Percentiles rank a stretch among this genome's conserved stretches.
These are phyloP conservation scores for Ctena decussata DNA, from an alignment of 2,888 invertebrate genomes.

Conservation along the genomic window DNA sequence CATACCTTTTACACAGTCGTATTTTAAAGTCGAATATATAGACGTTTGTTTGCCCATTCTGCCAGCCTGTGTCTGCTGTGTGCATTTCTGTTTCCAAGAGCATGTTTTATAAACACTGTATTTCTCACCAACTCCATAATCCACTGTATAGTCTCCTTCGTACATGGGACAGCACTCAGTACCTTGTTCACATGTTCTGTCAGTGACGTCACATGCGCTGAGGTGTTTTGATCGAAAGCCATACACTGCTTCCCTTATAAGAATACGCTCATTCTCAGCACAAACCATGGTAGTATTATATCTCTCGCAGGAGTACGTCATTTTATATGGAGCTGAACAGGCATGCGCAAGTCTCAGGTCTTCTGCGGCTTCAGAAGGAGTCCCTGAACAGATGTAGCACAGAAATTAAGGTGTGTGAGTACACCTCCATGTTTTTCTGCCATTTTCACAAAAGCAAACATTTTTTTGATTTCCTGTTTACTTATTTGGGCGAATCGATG, in stretches of 20 bases:
- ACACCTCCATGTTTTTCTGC: too few relatives aligned
- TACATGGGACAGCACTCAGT: not conserved
- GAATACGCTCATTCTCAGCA: not conserved
- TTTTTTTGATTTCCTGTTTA: too few relatives aligned
- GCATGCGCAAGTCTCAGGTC: not conserved
- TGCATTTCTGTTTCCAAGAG: not conserved
- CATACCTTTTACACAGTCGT: not conserved
- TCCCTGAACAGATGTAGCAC: too few relatives aligned
- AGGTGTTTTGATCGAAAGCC: not conserved
- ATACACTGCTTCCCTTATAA: not conserved
- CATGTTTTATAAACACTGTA: not conserved
- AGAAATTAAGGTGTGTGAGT: too few relatives aligned
- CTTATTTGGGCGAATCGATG: too few relatives aligned
- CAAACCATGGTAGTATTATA: not conserved
- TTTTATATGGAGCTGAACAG: not conserved
- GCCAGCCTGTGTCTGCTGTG: not conserved
- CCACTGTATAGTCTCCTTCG: not conserved
- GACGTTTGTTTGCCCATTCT: not conserved
- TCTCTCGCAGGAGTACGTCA: not conserved
- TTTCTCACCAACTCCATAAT: not conserved
- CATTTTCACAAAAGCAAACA: too few relatives aligned
- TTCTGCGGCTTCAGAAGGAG: not conserved
- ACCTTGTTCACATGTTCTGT: not conserved
- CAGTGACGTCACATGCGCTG: not conserved
- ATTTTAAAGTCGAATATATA: not conserved